Evolutionary conservation across 1,140 invertebrate species (phyloP).

Genomic region (Parapsyche elsis): DNA sequence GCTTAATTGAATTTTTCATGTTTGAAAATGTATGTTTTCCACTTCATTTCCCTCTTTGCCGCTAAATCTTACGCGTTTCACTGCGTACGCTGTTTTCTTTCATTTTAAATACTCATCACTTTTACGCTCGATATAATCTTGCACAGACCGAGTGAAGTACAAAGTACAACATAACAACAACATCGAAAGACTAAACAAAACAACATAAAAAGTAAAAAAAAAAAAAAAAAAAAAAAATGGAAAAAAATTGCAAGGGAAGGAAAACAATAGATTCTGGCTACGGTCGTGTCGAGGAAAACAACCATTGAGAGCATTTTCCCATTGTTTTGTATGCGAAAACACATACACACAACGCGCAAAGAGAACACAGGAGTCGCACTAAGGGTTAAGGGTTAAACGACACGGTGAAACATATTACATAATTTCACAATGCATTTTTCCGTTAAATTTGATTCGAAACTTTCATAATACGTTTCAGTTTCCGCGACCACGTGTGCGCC

Average conservation of each 20-base stretch:
- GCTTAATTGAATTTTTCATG: no score
- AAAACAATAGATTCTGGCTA: conserved; percentile 31
- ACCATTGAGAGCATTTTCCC: conserved; percentile 22
- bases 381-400: conserved; percentile 19
- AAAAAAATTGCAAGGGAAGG: conserved; percentile 33
- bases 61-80: no score
- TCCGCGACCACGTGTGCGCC: conserved; percentile 3
- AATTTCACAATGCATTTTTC: no score
- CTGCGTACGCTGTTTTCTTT: conserved; percentile 21
- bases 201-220: no score
- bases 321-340: not conserved
- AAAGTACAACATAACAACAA: not conserved
- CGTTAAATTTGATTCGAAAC: not conserved
- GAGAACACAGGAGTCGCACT: not conserved
- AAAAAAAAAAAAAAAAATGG: not conserved
- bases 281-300: conserved; percentile 26
- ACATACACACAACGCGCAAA: not conserved
- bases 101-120: conserved; percentile 53
- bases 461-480: not conserved
- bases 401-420: not conserved
- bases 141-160: not conserved
- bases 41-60: no score
- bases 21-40: no score
- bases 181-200: no score
- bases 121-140: conserved; percentile 54